Evolutionary conservation across 2,888 invertebrate species (phyloP), one percentile per base, ranked within the genome.

Genomic region (Sussaba pulchella): DNA sequence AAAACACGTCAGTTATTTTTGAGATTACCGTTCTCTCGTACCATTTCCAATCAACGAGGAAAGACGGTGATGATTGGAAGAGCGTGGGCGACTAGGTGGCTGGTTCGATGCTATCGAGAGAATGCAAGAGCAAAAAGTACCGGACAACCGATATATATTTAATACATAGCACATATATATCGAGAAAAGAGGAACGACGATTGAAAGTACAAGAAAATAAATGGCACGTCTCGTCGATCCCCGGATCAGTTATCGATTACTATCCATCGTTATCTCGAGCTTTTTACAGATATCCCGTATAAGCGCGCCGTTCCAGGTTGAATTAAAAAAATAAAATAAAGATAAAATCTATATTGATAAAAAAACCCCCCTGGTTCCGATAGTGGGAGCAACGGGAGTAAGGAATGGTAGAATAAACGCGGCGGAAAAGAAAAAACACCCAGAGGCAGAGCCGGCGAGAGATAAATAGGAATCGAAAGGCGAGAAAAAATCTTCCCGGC

Each of bases 211-310:
- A 71, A 70, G 66, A 71, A 79, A 80, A 75, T 80, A 80, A 80
- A 75, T 75, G 71, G 79, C 79, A 80, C 79, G 79, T 80, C 79
- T 80, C 79, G 66, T 71, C 79, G 79, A 80, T 80, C 71, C 66
- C 59, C 41, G 75, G 79, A 80, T 80, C 75, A 61, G 61, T 80
- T 80, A 80, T 80, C 79, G 79, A 80, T 80, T 75, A 61, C 59
- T 71, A 41, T 52, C 73, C 14, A 41, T 61, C 57, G 59, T 19
- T 45, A 57, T 61, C 72, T 59, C 70, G 59, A 41, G 26, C 63
- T 41, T 21, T 64, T 64, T 63, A 61, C 50, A 31, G 50, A 36
- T 73, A 63, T 54, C 31, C 10, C 31, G 54, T 26, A 59, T 50
- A 79, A 71, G n/a, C n/a, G n/a, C n/a, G n/a, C n/a, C n/a, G n/a